Percentiles rank a stretch among this genome's conserved stretches.
phyloP scores from a whole-genome alignment of 2,113 vertebrate genomes.

The Bungarus multicinctus region DNA sequence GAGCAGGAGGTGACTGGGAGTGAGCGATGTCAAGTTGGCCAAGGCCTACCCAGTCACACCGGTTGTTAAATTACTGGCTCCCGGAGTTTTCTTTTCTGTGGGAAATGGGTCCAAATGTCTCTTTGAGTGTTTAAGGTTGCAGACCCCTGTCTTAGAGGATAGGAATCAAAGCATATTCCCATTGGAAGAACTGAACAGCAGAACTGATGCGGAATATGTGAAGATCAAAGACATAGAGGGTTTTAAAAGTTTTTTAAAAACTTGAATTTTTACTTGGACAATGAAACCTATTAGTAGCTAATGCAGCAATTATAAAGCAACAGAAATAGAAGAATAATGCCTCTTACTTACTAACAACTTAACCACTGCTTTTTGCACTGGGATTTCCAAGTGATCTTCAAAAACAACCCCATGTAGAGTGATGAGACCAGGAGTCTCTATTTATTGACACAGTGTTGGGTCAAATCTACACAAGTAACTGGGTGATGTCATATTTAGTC shows the following conservation, averaged over 20 bases:
- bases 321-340: neutral
- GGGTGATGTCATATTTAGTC: neutral
- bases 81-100: too few species aligned
- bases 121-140: too few species aligned
- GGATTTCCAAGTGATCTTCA: neutral
- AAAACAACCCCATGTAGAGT: neutral
- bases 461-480: neutral
- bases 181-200: neutral
- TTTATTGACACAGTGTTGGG: neutral
- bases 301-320: neutral
- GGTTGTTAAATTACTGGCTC: too few species aligned
- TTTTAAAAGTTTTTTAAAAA: neutral
- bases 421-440: neutral
- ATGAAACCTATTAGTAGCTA: neutral
- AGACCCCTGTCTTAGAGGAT: neutral
- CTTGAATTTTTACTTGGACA: neutral
- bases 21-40: too few species aligned
- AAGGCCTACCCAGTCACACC: too few species aligned
- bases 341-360: neutral
- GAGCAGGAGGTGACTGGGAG: too few species aligned
- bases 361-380: neutral
- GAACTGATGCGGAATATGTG: neutral
- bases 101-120: too few species aligned
- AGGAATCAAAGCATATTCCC: neutral
- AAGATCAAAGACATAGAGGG: neutral